These are phyloP conservation scores for Eupsilia transversa DNA, from an alignment of 2,888 invertebrate species.

Conservation along the genomic window DNA sequence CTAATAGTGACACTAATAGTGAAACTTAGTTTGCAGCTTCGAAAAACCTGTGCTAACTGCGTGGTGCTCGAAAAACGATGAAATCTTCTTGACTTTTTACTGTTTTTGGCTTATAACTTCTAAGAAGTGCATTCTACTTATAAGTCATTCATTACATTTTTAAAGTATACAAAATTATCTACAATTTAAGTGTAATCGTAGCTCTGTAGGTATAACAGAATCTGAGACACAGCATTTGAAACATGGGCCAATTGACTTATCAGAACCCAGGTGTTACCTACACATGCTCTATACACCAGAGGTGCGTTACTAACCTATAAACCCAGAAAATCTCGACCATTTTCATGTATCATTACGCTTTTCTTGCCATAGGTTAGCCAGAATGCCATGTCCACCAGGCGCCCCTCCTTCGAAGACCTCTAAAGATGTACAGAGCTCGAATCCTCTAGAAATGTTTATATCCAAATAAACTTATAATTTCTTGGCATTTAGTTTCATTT, in stretches of 20 bases:
- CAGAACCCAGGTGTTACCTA: too few relatives aligned
- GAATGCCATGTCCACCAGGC: constrained; percentile 45
- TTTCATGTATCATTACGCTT: constrained; percentile 33
- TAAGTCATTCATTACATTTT: too few relatives aligned
- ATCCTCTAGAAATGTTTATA: constrained; percentile 42
- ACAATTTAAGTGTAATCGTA: too few relatives aligned
- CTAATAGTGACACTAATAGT: too few relatives aligned
- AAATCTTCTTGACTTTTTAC: not conserved
- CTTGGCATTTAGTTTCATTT: constrained; percentile 46
- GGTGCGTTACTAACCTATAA: not conserved
- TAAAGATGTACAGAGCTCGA: constrained; percentile 9
- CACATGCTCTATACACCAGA: not conserved
- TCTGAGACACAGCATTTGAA: too few relatives aligned
- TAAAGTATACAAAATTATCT: too few relatives aligned
- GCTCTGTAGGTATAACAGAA: too few relatives aligned
- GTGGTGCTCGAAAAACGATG: not conserved
- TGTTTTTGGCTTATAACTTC: not conserved
- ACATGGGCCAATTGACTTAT: too few relatives aligned
- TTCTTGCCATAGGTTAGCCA: constrained; percentile 46
- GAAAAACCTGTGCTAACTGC: not conserved
- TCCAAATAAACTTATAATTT: constrained; percentile 39
- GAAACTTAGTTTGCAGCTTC: not conserved
- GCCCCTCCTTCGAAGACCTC: constrained; percentile 9
- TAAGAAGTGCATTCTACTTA: not conserved
- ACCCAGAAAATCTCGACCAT: not conserved